Percentiles rank a stretch among this genome's conserved stretches.
These are phyloP conservation scores for Endotricha flammealis DNA, from an alignment of 2,888 invertebrate genomes.

Conservation along the genomic window DNA sequence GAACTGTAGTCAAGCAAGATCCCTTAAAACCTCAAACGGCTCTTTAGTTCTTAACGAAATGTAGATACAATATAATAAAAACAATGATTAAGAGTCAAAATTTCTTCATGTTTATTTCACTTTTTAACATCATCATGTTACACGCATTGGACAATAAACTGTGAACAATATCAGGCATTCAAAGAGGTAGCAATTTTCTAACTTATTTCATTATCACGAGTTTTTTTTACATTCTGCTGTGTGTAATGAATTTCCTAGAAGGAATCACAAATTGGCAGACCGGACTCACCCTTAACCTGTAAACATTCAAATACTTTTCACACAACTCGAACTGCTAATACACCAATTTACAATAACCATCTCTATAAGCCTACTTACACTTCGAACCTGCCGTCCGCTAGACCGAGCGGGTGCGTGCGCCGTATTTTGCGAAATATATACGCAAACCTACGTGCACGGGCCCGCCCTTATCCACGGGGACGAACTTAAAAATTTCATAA, in stretches of 20 bases:
- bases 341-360: conserved; percentile 30
- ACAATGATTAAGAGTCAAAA: conserved; percentile 45
- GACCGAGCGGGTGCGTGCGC: too few species aligned
- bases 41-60: too few species aligned
- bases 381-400: too few species aligned
- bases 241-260: conserved; percentile 10
- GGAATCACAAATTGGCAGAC: conserved; percentile 12
- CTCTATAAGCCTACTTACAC: conserved; percentile 26
- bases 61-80: too few species aligned
- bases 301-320: conserved; percentile 31
- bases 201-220: conserved; percentile 31
- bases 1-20: too few species aligned
- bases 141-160: conserved; percentile 54
- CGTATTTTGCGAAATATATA: too few species aligned
- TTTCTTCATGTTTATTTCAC: conserved; percentile 61
- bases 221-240: conserved; percentile 11
- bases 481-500: conserved; percentile 13
- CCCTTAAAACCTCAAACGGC: too few species aligned
- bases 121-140: conserved; percentile 56
- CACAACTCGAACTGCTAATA: conserved; percentile 43
- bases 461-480: too few species aligned
- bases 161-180: conserved; percentile 67
- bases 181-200: conserved; percentile 69
- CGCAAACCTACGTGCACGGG: too few species aligned
- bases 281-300: conserved; percentile 14